Evolutionary conservation across 2,888 invertebrate genomes (phyloP).

Genomic region (Epinotia bilunana): DNA sequence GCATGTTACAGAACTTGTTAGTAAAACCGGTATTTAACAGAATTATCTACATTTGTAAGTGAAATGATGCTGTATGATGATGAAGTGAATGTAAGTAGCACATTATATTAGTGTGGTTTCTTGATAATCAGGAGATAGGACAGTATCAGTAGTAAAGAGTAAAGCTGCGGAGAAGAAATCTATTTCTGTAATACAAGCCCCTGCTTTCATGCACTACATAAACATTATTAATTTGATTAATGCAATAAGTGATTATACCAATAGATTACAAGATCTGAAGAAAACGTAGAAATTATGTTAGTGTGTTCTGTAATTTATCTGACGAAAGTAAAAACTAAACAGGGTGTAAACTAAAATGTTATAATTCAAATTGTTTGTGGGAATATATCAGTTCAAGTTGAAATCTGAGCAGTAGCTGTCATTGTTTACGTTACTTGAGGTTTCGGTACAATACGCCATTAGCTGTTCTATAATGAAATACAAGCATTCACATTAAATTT

Average conservation of each 20-base stretch:
- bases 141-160: neutral
- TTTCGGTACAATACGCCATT: conserved; percentile 35
- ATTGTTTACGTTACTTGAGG: conserved; percentile 24
- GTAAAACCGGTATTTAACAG: neutral
- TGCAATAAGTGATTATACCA: neutral
- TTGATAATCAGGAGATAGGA: neutral
- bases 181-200: neutral
- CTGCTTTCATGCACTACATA: neutral
- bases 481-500: conserved; percentile 17
- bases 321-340: conserved; percentile 51
- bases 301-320: neutral
- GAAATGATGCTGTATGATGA: neutral
- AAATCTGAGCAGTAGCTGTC: conserved; percentile 43
- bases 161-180: neutral
- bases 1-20: neutral
- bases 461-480: conserved; percentile 26
- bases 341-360: conserved; percentile 32
- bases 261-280: neutral
- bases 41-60: too few relatives aligned
- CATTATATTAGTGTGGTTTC: neutral
- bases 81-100: neutral
- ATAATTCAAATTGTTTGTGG: conserved; percentile 72
- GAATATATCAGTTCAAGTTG: conserved; percentile 76
- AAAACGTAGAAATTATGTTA: conserved; percentile 4
- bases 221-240: neutral